Evolutionary conservation across 1,140 invertebrate species (phyloP), one percentile per base, ranked within the genome.

Genomic region (Scaptomyza hsui): DNA sequence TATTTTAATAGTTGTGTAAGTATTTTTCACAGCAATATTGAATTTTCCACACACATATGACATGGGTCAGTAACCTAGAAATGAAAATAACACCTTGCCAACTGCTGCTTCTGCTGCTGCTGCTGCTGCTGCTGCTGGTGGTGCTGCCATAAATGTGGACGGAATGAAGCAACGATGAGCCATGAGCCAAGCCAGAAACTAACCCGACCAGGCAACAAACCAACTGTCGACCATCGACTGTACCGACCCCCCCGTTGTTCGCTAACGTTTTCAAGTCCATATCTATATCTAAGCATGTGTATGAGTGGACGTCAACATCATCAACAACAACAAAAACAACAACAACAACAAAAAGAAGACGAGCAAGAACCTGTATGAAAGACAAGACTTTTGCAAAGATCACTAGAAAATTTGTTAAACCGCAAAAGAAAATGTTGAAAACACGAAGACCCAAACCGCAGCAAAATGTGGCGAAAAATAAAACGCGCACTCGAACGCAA

Each of bases 1-100:
- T 86, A 86, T 88, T 85, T 29, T 85, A 85, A 85, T 85, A 85
- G 81, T 86, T 85, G 76, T 85, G 72, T 85, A 88, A 88, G 78
- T 86, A 86, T 88, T 78, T 88, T 89, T 89, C 83, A 88, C 82
- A 89, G 82, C 83, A 89, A 88, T 86, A 86, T 86, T 86, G 83
- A 86, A 86, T 89, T 86, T 86, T 86, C 81, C 82, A 74, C 81
- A 89, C 78, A 88, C 83, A 82, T 78, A 85, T 88, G 82, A 86
- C 82, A 89, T 88, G 82, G 82, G 82, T 86, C 83, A 86, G 82
- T 86, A 86, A 86, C 82, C 82, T 72, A 86, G 82, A 86, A 89
- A 88, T 86, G 78, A 86, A 86, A 86, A 89, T 86, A 88, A 86
- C 81, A 88, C 83, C 81, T 88, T 82, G 82, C 81, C 59, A 60